Conservation (phyloP, 2,113 vertebrate genomes). For the Perognathus longimembris region DNA sequence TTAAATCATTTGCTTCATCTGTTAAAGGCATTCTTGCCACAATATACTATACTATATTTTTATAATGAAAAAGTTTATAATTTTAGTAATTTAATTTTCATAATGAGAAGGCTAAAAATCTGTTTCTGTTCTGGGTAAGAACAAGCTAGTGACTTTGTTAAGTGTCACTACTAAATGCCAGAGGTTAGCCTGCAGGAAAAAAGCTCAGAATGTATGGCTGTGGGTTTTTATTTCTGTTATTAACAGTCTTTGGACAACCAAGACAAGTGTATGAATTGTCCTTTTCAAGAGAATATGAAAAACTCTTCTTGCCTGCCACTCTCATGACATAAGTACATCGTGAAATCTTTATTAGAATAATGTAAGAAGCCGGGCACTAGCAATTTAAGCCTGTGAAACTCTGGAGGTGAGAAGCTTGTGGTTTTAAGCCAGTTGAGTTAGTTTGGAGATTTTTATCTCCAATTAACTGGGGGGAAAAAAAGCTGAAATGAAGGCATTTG, state of each 20-base stretch:
- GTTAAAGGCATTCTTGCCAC: no score
- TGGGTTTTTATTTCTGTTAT: conserved; percentile 26
- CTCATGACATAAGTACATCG: conserved; percentile 23
- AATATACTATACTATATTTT: no score
- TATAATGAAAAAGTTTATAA: no score
- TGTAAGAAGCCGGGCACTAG: neutral
- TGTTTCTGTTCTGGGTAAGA: conserved; percentile 13
- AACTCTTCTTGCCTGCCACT: neutral
- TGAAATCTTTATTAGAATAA: conserved; percentile 1
- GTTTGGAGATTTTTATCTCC: no score
- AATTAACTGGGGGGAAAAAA: no score
- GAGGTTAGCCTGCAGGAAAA: conserved; percentile 45
- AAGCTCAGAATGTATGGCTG: neutral
- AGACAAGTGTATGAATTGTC: neutral
- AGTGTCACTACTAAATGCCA: neutral
- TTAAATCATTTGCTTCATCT: conserved; percentile 15
- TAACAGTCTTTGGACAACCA: conserved; percentile 2
- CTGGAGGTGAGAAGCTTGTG: no score
- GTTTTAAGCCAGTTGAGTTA: no score
- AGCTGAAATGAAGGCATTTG: no score
- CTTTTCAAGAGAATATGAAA: conserved; percentile 19
- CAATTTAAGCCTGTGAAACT: no score
- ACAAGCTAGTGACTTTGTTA: conserved; percentile 16
- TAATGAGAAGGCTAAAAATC: conserved; percentile 6
- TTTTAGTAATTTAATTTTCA: neutral